Evolutionary conservation across 1,140 invertebrate species (phyloP).

Genomic region (Cepaea nemoralis): DNA sequence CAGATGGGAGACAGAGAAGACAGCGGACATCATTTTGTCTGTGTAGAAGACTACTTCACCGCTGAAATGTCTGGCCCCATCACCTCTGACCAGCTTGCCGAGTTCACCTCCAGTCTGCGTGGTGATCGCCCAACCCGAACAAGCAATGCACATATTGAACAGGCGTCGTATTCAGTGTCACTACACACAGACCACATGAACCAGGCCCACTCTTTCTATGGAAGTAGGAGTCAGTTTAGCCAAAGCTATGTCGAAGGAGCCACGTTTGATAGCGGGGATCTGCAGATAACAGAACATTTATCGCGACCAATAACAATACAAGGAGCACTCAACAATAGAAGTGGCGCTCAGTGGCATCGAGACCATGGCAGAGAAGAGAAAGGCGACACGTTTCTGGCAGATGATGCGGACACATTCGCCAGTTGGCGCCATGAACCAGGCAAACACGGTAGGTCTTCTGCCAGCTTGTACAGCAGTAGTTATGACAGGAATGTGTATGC

Average conservation of each 20-base stretch:
- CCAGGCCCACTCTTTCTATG: no score
- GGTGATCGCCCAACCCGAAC: constrained; percentile 1
- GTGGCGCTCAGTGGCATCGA: neutral
- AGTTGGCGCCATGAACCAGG: neutral
- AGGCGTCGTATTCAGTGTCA: no score
- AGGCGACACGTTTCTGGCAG: neutral
- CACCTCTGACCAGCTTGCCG: neutral
- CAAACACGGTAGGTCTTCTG: neutral
- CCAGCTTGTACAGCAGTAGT: neutral
- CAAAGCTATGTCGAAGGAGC: no score
- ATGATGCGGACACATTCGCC: constrained; percentile 17
- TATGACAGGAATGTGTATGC: neutral
- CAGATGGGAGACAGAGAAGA: no score
- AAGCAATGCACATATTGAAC: no score
- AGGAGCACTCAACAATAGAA: no score
- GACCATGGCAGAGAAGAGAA: neutral
- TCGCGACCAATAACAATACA: no score
- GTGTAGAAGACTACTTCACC: constrained; percentile 21
- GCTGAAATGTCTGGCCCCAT: neutral
- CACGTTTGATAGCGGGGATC: no score
- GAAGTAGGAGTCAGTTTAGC: no score
- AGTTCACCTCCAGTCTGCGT: constrained; percentile 8
- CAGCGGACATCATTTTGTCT: neutral
- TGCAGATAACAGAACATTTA: no score
- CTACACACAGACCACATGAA: no score